Base-by-base conservation (phyloP, 2,888 invertebrate species). In the Cephus pygmeus region DNA sequence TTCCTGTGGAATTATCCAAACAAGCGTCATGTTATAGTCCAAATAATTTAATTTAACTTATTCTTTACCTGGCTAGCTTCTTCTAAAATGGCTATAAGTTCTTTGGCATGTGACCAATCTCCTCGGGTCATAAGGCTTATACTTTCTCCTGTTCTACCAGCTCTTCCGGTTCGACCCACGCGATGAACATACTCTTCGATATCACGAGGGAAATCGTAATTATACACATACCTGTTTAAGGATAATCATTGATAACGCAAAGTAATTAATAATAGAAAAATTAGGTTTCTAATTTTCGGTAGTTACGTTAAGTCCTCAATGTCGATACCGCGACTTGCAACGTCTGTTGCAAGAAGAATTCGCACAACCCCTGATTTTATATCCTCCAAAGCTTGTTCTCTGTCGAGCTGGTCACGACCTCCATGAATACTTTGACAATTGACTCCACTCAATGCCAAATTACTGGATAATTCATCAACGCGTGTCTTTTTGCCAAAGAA, bases 141-240 rank as follows among this genome's bases (percentile, higher is more conserved):
- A 0, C 98, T 95, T 76, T 94, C 94, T 0, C 99, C 98, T 0
- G 94, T 94, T 80, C 94, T 94, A 30, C 98, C 98, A 30, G 99
- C 98, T 79, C 98, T 94, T 0, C 98, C 99, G 0, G 98, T 99
- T 80, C 99, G 94, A 0, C 98, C 98, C n/a, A 99, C 97, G 80
- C 98, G 94, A 90, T 99, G 98, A 0, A 98, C 98, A 92, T 98
- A 99, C 88, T 99, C 98, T 90, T 98, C 98, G 86, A 98, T 97
- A 87, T 98, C 97, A 30, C 96, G 94, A 0, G 98, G 98, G 88
- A 98, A 98, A 91, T 99, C 98, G 86, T 95, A 97, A 91, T 99
- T 99, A 35, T 98, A 92, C 1, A 99, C 98, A 91, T 98, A 94
- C 12, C 95, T 95, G 88, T 56, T 9, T 23, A 23, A 56, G 9